These are phyloP conservation scores for Diachasma alloeum DNA, from an alignment of 1,140 invertebrate species.

Conservation along the genomic window DNA sequence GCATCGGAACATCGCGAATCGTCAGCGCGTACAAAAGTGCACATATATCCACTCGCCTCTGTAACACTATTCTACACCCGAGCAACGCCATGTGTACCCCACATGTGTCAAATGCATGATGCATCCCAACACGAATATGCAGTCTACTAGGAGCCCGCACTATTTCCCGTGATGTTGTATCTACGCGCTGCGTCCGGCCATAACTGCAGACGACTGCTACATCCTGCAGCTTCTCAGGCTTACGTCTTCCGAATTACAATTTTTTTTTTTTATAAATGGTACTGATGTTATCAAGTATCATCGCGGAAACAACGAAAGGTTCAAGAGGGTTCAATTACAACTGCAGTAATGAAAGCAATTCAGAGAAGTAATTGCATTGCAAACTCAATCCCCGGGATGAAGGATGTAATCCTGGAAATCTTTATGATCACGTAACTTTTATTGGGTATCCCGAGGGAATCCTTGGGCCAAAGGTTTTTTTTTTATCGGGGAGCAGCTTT, in stretches of 20 bases:
- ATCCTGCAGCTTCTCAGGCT: too few relatives aligned
- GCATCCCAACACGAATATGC: constrained; percentile 32
- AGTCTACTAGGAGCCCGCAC: constrained; percentile 13
- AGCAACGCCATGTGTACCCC: constrained; percentile 28
- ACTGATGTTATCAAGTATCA: too few relatives aligned
- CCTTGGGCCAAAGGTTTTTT: neutral
- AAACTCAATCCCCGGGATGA: neutral
- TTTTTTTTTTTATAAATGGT: too few relatives aligned
- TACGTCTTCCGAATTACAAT: too few relatives aligned
- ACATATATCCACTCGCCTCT: constrained; percentile 11
- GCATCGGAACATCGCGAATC: constrained; percentile 17
- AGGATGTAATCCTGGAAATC: neutral
- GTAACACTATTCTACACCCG: constrained; percentile 22
- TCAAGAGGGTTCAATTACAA: neutral
- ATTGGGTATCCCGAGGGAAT: neutral
- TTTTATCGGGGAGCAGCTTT: neutral
- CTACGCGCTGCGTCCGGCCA: neutral
- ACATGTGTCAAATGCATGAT: constrained; percentile 44
- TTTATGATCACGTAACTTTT: neutral
- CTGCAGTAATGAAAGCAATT: too few relatives aligned
- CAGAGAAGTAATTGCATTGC: neutral
- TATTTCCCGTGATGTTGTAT: neutral
- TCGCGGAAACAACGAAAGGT: neutral
- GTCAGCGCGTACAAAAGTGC: constrained; percentile 24
- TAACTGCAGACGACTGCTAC: neutral